These are phyloP conservation scores for Gonocerus acuteangulatus DNA, from an alignment of 2,888 invertebrate species.

Conservation along the genomic window DNA sequence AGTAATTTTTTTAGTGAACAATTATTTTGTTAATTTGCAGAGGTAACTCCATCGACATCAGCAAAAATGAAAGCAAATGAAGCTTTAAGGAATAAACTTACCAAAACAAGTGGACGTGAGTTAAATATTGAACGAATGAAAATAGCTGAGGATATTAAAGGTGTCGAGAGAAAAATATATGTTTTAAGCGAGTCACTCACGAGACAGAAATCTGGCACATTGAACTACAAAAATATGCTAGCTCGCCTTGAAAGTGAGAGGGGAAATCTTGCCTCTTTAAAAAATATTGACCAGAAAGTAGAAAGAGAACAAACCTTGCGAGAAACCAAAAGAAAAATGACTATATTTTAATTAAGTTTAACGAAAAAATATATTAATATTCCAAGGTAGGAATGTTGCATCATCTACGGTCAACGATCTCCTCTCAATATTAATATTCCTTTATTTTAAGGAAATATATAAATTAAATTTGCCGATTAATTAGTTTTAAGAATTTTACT, in stretches of 20 bases:
- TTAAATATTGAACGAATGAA: conserved; percentile 67
- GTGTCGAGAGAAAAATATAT: conserved; percentile 57
- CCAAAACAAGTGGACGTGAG: conserved; percentile 45
- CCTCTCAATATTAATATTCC: too few relatives aligned
- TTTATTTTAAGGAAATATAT: too few relatives aligned
- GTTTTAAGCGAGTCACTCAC: conserved; percentile 58
- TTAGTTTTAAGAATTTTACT: too few relatives aligned
- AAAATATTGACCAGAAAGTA: conserved; percentile 56
- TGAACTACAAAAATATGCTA: conserved; percentile 54
- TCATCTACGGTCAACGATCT: too few relatives aligned
- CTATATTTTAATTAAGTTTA: conserved; percentile 61
- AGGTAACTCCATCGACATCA: conserved; percentile 6
- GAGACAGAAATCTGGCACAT: conserved; percentile 54
- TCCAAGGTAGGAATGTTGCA: too few relatives aligned
- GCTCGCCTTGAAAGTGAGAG: conserved; percentile 55
- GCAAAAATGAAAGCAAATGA: conserved; percentile 41
- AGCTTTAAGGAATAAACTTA: conserved; percentile 3
- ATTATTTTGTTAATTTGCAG: neutral
- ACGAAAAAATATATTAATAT: too few relatives aligned
- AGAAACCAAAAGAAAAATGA: conserved; percentile 66
- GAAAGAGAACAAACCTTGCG: conserved; percentile 61
- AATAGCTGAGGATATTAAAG: conserved; percentile 62
- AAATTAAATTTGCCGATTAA: too few relatives aligned
- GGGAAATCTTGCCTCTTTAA: conserved; percentile 54
- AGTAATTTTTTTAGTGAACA: too few relatives aligned